phyloP scores from a whole-genome alignment of 2,888 invertebrate species.

The Metallyticus violacea region DNA sequence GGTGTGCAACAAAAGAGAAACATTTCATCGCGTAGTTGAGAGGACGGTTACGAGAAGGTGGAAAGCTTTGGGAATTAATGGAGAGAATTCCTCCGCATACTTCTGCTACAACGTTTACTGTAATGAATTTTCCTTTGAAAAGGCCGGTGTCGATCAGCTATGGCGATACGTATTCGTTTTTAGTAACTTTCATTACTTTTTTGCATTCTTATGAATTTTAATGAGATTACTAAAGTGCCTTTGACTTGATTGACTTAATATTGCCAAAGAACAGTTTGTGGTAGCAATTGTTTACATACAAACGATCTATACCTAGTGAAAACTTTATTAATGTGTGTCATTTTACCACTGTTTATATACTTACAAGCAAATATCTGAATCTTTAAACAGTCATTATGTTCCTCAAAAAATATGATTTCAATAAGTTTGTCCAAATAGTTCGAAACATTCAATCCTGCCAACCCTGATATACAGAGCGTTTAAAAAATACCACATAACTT shows the following conservation, averaged over 20 bases:
- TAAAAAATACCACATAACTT: too few species aligned
- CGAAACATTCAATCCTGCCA: too few species aligned
- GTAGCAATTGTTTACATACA: background rate
- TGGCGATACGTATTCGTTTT: background rate
- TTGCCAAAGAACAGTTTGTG: background rate
- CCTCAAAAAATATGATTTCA: too few species aligned
- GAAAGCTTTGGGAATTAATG: background rate
- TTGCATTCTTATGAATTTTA: background rate
- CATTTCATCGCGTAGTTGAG: background rate
- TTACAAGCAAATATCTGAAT: too few species aligned
- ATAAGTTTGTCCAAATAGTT: too few species aligned
- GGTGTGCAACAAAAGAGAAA: background rate
- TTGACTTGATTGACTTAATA: background rate
- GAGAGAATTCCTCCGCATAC: background rate
- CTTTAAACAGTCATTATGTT: too few species aligned
- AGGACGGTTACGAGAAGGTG: background rate
- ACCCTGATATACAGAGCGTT: too few species aligned
- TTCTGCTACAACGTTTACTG: background rate
- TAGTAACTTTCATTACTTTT: background rate
- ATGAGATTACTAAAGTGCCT: background rate
- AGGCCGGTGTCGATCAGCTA: background rate
- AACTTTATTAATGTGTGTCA: too few species aligned
- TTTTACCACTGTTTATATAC: too few species aligned
- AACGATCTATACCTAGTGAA: too few species aligned
- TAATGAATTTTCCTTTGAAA: background rate